Base-by-base conservation (phyloP, 2,888 invertebrate genomes). In the Melipona beecheii region DNA sequence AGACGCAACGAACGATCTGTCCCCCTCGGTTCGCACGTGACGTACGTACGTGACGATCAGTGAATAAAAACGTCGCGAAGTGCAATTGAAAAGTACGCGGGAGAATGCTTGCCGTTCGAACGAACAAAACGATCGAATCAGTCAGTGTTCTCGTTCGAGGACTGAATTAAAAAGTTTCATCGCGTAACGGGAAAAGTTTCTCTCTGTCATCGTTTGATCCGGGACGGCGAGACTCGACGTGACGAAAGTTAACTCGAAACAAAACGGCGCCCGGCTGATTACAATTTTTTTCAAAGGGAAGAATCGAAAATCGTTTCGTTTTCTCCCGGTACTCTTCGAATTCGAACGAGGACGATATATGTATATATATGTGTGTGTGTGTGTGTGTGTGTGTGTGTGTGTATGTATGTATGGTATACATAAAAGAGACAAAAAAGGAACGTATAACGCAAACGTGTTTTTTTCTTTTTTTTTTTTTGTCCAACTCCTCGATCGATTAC, bases 21-120 rank as follows among this genome's bases (percentile, higher is more conserved):
- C 50, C 21, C 54, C 17, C 56, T 62, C 62, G 31, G 11, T 21
- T 64, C 21, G 31, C 9, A 3, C n/a, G 0, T 11, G n/a, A 56
- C 27, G 64, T 27, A 24, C 24, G 31, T n/a, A 31, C 64, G 43
- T 43, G 84, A 75, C 64, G 70, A 72, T 87, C 89, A 86, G 85
- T 88, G 89, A 87, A 84, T 85, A 87, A 84, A 88, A 86, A 86
- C 89, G 86, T 88, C 87, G 87, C 83, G 81, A 87, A 81, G 84
- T 86, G 71, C 75, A 78, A 85, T 83, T 83, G 85, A 89, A 87
- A 83, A 87, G 89, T 87, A 81, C 78, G 17, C 69, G 76, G 71
- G 78, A 58, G 64, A 75, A 36, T 65, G 72, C 43, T 52, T 68
- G 24, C 50, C 64, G 74, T 50, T 68, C 15, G 56, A 27, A n/a